Percentiles rank a stretch among this genome's conserved stretches.
Conservation (phyloP, 2,797 vertebrate genomes). For the Bufotes viridis region DNA sequence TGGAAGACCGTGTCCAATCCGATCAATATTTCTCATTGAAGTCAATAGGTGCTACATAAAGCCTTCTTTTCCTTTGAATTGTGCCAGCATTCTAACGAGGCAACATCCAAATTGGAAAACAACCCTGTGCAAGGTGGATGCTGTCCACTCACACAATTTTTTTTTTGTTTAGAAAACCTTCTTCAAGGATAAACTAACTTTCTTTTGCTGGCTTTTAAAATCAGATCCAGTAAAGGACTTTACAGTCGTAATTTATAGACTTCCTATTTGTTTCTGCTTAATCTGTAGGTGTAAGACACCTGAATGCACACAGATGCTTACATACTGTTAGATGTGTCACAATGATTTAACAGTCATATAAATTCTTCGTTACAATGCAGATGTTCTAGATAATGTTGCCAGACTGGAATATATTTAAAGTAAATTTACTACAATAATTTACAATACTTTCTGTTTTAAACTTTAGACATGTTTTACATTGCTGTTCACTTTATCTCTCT, state of each 20-base stretch:
- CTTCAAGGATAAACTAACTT: constrained; percentile 30
- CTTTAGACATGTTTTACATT: constrained; percentile 4
- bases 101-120: neutral
- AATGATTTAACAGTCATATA: constrained; percentile 58
- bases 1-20: too few species aligned
- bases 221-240: constrained; percentile 37
- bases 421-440: constrained; percentile 50
- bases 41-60: neutral
- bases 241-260: constrained; percentile 47
- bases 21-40: neutral
- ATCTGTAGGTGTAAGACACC: constrained; percentile 53
- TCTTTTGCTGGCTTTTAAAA: constrained; percentile 16
- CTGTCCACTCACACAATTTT: neutral
- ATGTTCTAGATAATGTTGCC: constrained; percentile 56
- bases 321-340: constrained; percentile 53
- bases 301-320: constrained; percentile 51
- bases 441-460: constrained; percentile 43
- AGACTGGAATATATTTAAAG: constrained; percentile 31
- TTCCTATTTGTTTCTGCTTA: constrained; percentile 46
- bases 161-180: neutral
- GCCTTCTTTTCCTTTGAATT: too few species aligned
- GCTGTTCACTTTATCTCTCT: neutral
- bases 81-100: neutral
- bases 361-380: constrained; percentile 54
- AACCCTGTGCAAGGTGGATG: neutral